These are phyloP conservation scores for Fistularia tabacaria DNA, from an alignment of 2,797 vertebrate species.

Conservation along the genomic window DNA sequence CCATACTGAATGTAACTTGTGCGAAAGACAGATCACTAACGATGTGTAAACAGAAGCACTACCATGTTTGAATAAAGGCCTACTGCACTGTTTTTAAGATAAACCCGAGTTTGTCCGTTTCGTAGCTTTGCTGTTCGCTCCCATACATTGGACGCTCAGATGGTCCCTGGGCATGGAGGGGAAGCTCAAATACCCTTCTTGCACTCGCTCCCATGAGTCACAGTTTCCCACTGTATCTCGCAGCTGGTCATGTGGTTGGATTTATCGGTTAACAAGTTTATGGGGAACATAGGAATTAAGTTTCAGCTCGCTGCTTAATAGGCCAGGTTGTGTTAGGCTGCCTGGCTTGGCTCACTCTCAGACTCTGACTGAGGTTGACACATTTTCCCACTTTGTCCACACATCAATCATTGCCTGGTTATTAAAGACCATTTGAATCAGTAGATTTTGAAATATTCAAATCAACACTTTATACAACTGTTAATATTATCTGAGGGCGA, in stretches of 20 bases:
- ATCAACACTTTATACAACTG: no score
- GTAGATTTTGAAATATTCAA: no score
- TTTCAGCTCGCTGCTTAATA: neutral
- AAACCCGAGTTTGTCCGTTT: neutral
- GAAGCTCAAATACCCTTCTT: conserved; percentile 9
- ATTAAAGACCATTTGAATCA: no score
- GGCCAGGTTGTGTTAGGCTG: neutral
- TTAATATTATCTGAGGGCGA: no score
- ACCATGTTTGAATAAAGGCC: conserved; percentile 86
- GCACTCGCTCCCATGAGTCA: neutral
- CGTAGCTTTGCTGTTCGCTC: no score
- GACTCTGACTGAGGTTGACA: no score
- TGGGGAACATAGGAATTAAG: conserved; percentile 4
- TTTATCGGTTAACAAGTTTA: conserved; percentile 36
- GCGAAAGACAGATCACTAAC: conserved; percentile 74
- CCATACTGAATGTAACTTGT: conserved; percentile 76
- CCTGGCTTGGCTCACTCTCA: neutral
- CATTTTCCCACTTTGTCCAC: no score
- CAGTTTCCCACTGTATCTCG: conserved; percentile 5
- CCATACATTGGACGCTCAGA: no score
- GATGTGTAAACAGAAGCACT: conserved; percentile 84
- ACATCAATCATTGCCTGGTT: no score
- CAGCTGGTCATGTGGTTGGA: conserved; percentile 32
- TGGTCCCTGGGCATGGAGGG: neutral
- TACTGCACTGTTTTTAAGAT: conserved; percentile 75